These are phyloP conservation scores for Labrus mixtus DNA, from an alignment of 2,113 vertebrate species.

Conservation along the genomic window DNA sequence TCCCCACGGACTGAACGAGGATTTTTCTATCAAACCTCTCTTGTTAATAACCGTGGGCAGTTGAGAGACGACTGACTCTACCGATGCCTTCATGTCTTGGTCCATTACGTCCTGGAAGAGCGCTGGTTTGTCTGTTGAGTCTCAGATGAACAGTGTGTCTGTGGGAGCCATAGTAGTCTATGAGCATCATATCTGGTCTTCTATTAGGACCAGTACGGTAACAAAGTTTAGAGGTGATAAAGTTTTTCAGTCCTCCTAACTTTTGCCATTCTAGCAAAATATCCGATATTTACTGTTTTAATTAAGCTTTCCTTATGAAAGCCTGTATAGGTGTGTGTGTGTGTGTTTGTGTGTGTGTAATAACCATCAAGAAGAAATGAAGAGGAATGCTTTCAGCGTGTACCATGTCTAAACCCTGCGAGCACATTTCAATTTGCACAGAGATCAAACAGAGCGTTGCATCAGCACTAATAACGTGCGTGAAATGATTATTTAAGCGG, in stretches of 20 bases:
- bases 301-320: not conserved
- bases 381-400: conserved; percentile 22
- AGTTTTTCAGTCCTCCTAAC: not conserved
- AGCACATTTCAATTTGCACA: conserved; percentile 46
- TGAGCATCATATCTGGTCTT: too few species aligned
- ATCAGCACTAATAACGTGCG: conserved; percentile 41
- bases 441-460: conserved; percentile 59
- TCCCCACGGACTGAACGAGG: too few species aligned
- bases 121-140: too few species aligned
- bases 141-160: too few species aligned
- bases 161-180: too few species aligned
- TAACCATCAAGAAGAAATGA: conserved; percentile 1
- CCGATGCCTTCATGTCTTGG: too few species aligned
- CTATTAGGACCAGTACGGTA: too few species aligned
- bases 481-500: conserved; percentile 52
- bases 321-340: conserved; percentile 1
- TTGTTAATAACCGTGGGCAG: too few species aligned
- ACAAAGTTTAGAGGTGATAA: not conserved
- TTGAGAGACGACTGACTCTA: too few species aligned
- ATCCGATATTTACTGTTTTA: not conserved
- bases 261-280: not conserved
- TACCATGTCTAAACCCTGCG: conserved; percentile 17
- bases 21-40: too few species aligned
- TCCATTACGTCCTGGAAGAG: too few species aligned
- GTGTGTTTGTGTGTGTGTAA: conserved; percentile 9